Evolutionary conservation across 2,113 vertebrate species (phyloP).

Genomic region (Puma concolor): DNA sequence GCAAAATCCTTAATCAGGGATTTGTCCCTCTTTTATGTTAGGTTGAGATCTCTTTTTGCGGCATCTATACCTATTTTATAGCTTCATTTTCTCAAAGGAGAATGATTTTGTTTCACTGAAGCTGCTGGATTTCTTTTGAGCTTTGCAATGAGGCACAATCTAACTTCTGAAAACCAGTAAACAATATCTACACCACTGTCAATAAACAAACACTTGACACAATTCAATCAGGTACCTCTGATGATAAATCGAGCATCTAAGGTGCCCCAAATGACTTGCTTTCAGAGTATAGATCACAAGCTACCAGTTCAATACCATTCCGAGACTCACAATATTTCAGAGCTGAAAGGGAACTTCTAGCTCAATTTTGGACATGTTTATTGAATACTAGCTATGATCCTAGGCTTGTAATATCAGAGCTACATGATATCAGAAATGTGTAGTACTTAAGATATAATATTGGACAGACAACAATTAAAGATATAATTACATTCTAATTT

Average conservation of each 20-base stretch:
- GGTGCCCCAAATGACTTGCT: neutral
- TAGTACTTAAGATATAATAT: neutral
- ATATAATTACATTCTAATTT: neutral
- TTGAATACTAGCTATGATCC: neutral
- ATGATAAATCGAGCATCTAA: neutral
- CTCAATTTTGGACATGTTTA: neutral
- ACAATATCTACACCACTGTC: neutral
- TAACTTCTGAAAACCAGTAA: slow-evolving; percentile 13
- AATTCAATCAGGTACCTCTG: neutral
- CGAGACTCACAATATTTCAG: neutral
- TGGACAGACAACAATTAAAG: neutral
- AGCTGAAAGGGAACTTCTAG: neutral
- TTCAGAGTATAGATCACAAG: slow-evolving; percentile 21
- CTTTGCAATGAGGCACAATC: neutral
- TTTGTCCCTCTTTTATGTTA: neutral
- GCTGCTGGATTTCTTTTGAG: slow-evolving; percentile 5
- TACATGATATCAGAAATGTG: neutral
- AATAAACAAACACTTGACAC: neutral
- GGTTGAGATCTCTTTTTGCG: neutral
- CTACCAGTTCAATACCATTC: neutral
- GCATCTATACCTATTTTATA: neutral
- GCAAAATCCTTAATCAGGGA: neutral
- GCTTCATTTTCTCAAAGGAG: neutral
- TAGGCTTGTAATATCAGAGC: neutral
- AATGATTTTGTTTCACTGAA: neutral